A percentile compares a stretch with the other conserved stretches of the same genome.
Conservation (phyloP, 1,140 invertebrate genomes). For the Drosophila biarmipes region DNA sequence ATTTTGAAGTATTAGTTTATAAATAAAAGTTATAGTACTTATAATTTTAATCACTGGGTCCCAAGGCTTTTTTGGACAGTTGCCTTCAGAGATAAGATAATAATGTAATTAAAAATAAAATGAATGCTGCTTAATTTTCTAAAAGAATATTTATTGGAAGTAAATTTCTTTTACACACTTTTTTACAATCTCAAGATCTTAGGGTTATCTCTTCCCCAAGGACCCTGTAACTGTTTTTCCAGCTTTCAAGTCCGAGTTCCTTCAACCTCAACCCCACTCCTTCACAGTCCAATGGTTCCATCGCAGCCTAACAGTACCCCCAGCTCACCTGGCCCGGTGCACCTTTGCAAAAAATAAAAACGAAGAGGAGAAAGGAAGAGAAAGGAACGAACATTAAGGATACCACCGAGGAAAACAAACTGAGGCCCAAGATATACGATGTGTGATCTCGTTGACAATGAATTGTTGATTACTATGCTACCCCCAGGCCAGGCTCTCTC, state of each 20-base stretch:
- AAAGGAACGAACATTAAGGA: conserved; percentile 34
- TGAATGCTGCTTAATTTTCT: too few species aligned
- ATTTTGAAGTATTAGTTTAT: too few species aligned
- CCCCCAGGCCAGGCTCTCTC: conserved; percentile 21
- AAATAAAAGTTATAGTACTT: too few species aligned
- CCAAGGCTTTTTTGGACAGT: too few species aligned
- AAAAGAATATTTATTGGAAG: too few species aligned
- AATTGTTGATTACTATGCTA: conserved; percentile 72
- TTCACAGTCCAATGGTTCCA: neutral
- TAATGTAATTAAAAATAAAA: too few species aligned
- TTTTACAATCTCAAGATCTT: neutral
- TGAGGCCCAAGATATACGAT: conserved; percentile 75
- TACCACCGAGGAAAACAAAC: conserved; percentile 73
- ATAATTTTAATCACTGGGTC: too few species aligned
- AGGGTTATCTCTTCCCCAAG: too few species aligned
- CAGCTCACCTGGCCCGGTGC: conserved; percentile 61
- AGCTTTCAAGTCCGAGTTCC: conserved; percentile 19
- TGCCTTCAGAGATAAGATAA: too few species aligned
- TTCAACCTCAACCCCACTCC: neutral
- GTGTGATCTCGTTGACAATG: conserved; percentile 84
- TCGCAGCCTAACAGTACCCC: conserved; percentile 23
- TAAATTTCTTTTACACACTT: too few species aligned
- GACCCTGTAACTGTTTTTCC: conserved; percentile 16
- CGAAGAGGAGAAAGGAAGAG: conserved; percentile 7
- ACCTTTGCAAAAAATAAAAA: conserved; percentile 66